Base-by-base conservation (phyloP, 1,140 invertebrate species). In the Rhopalosiphum maidis region DNA sequence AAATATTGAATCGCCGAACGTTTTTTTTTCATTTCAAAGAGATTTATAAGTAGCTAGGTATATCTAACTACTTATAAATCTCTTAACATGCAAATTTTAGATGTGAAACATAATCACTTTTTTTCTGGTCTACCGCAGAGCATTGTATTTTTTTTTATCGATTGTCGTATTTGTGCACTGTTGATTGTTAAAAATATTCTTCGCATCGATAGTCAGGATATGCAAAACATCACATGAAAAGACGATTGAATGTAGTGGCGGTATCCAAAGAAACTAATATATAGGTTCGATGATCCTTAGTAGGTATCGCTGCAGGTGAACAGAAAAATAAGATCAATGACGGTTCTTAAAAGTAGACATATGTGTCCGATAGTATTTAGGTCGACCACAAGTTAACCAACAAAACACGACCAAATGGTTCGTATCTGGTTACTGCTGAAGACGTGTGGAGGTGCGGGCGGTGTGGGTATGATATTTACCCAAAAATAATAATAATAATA, bases 311-410 rank as follows among this genome's bases (percentile, higher is more conserved):
- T 41, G 89, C 89, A 90, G 89, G 54, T 90, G 54, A 90, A 90
- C 89, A 30, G 6, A 90, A 60, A 43, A n/a, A 90, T 90, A 60
- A 68, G 89, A 90, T 90, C 89, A 68, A 90, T 68, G 89, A 90
- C 89, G 37, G 89, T 68, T 68, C 30, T 90, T 93, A 93, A 93
- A 93, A 86, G 91, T 85, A 93, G 91, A 93, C 91, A 93, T 93
- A 93, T 93, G 91, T 54, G 82, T 93, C 35, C 82, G 46, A 89
- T 91, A 90, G 22, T 93, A 86, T 93, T 92, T 92, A 82, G 91
- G 91, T 93, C 91, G 91, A 93, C 91, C 91, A 82, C 91, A 43
- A 54, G 91, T 93, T 93, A 93, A 86, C 91, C 91, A 41, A 55
- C 48, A 93, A 93, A 86, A 86, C 77, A 30, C 55, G 15, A 41